A percentile compares a stretch with the other conserved stretches of the same genome.
Conservation (phyloP, 2,113 vertebrate species). For the Ondatra zibethicus region DNA sequence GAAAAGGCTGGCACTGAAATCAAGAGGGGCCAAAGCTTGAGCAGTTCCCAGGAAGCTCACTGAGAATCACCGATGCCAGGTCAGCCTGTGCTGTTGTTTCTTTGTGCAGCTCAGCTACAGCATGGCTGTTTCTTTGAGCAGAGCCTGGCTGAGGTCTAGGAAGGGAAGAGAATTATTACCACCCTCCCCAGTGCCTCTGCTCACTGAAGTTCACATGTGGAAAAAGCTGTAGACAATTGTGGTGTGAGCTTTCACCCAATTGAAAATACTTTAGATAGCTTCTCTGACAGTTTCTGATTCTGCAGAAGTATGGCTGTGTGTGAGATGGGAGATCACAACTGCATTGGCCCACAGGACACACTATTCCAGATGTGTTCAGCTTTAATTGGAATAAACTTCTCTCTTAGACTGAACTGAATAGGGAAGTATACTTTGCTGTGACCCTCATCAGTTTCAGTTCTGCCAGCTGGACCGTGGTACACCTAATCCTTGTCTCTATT, state of each 20-base stretch:
- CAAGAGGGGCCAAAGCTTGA: background rate
- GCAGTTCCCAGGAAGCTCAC: background rate
- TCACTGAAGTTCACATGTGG: background rate
- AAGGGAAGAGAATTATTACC: background rate
- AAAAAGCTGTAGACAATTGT: conserved; percentile 16
- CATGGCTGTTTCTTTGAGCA: background rate
- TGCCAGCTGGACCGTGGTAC: background rate
- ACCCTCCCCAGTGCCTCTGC: background rate
- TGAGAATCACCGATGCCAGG: background rate
- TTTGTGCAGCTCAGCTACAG: background rate
- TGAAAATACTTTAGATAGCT: background rate
- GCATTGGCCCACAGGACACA: background rate
- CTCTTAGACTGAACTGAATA: background rate
- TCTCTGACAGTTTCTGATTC: conserved; percentile 9
- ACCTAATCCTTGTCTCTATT: conserved; percentile 25
- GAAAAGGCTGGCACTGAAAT: background rate
- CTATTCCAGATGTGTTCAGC: background rate
- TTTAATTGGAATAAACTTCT: conserved; percentile 51
- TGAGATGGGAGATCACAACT: background rate
- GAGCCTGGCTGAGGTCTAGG: conserved; percentile 9
- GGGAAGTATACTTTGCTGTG: conserved; percentile 23
- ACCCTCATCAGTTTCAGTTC: conserved; percentile 10
- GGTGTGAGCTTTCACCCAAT: too few species aligned
- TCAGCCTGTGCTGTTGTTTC: background rate
- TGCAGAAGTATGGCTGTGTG: background rate